Base-by-base conservation (phyloP, 2,888 invertebrate genomes). In the Cantharis rustica region DNA sequence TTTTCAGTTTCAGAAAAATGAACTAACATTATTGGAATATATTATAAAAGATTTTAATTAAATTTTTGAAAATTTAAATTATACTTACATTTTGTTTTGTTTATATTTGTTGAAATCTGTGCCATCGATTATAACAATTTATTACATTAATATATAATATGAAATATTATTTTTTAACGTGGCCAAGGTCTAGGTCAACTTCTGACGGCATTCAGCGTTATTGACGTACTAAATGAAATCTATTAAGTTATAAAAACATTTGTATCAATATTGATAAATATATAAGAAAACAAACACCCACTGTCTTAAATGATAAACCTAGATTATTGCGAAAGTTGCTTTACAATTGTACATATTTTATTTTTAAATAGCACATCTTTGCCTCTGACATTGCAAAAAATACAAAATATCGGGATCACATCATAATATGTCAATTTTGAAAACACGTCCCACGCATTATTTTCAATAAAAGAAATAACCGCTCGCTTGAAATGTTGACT, bases 381-480 rank as follows among this genome's bases (percentile, higher is more conserved):
- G 16, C 16, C 13, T 13, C n/a, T 66, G 17, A 20, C 16, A 66
- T 66, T 64, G 5, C n/a, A 66, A 66, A 17, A 68, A 68, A 68
- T n/a, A 68, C 26, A 10, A 11, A 31, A 68, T 26, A 16, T 64
- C 16, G 20, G 20, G 64, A 66, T n/a, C 64, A 20, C 23, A 66
- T 20, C 64, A 66, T 64, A 68, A 11, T 20, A 66, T 66, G 64
- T 66, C 16, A 71, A 31, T 69, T n/a, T 16, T 63, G 64, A 69
- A 73, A 69, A 73, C 68, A 71, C 71, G 69, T 69, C 73, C 73
- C 73, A 73, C 73, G 69, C 69, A 73, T 69, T 31, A 10, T 17
- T 47, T 69, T 64, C 69, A 27, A 68, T 73, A 73, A 23, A 62
- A 47, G 27, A 73, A 68, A 73, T 64, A 27, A 17, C 17, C 20